Evolutionary conservation across 2,797 vertebrate species (phyloP), one percentile per base, ranked within the genome.

Genomic region (Peromyscus aztecus): DNA sequence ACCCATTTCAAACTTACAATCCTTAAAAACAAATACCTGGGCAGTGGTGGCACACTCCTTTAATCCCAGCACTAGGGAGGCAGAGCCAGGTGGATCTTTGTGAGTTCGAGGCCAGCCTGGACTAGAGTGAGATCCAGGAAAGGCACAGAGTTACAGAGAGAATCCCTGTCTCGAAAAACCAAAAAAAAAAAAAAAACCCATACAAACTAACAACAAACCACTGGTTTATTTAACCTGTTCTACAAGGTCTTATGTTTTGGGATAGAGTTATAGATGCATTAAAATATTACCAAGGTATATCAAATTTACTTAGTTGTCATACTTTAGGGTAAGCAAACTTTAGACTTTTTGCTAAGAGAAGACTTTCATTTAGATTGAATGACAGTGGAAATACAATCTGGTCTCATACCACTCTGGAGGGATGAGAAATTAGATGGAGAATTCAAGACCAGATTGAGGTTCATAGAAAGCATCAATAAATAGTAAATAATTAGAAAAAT

Each of bases 291-390:
- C 2, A 13, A 65, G 13, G 67, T 14, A 61, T 13, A 65, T 14
- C 27, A 92, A 96, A 94, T 88, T 63, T 92, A 24, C 67, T 49
- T 73, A 63, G n/a, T 94, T 61, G 80, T 77, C 43, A 57, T 78
- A 75, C 10, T 13, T 89, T 19, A 12, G 13, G 7, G 1, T 75
- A 94, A 92, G 29, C 37, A 29, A 76, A 84, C 57, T 82, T 52
- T 43, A 80, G 86, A 63, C 2, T 13, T 40, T 84, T 87, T 37
- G 16, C 12, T 76, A 86, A 67, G 40, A 84, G 14, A 31, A 63
- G n/a, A 61, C 87, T 81, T 96, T 40, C 19, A 83, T 75, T 90
- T 95, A 61, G 24, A 67, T 49, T 14, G 40, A 84, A 5, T 84
- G 90, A 95, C 27, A 84, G 37, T 57, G 23, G 40, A 93, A 69